These are phyloP conservation scores for Epinephelus malabaricus DNA, from an alignment of 2,797 vertebrate genomes.

Conservation along the genomic window DNA sequence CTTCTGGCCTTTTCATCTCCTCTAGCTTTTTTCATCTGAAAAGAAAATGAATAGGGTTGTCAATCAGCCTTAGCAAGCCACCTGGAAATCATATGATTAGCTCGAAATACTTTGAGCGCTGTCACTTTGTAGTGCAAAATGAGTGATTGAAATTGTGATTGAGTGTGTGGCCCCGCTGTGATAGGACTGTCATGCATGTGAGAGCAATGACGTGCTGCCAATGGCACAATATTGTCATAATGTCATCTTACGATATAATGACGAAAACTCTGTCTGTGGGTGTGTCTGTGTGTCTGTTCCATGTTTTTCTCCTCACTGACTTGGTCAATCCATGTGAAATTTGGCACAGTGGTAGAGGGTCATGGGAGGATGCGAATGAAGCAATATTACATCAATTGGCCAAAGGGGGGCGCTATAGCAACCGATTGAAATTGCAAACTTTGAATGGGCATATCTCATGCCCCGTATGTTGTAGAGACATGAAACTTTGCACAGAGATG, in stretches of 20 bases:
- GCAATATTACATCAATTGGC: too few species aligned
- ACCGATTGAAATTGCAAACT: too few species aligned
- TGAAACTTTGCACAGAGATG: too few species aligned
- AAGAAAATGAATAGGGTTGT: constrained; percentile 66
- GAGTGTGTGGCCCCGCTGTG: not conserved
- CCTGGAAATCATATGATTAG: constrained; percentile 63
- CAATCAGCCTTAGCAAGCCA: constrained; percentile 71
- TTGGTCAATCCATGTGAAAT: too few species aligned
- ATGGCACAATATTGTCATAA: not conserved
- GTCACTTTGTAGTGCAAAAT: constrained; percentile 37
- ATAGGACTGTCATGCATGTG: not conserved
- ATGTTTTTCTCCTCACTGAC: too few species aligned
- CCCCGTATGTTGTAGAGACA: too few species aligned
- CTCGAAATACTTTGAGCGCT: constrained; percentile 28
- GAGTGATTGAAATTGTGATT: constrained; percentile 39
- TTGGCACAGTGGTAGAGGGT: too few species aligned
- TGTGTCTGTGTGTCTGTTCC: too few species aligned
- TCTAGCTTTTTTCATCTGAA: constrained; percentile 43
- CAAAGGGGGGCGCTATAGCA: too few species aligned
- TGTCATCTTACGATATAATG: not conserved
- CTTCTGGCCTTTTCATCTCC: constrained; percentile 68
- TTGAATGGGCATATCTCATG: too few species aligned
- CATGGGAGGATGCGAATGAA: too few species aligned
- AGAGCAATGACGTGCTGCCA: not conserved
- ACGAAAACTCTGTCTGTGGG: too few species aligned